Evolutionary conservation across 1,140 invertebrate species (phyloP).

Genomic region (Aphaenogaster ashmeadi): DNA sequence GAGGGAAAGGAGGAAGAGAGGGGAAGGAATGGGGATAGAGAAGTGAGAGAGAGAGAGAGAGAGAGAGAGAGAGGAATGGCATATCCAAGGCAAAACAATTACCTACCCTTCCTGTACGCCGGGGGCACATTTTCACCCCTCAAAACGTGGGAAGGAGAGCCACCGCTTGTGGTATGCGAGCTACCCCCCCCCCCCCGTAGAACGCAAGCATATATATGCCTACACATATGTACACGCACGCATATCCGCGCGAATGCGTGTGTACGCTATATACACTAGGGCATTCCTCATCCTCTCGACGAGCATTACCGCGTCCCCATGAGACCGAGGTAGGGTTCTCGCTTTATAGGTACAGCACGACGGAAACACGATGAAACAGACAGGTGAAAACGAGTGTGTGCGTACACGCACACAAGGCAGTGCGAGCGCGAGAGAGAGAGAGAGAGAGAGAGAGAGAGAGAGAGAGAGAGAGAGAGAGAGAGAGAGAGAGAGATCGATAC

Average conservation of each 20-base stretch:
- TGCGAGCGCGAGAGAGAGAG: neutral
- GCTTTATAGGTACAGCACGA: conserved; percentile 75
- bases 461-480: conserved; percentile 40
- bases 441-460: no score
- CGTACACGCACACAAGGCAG: conserved; percentile 60
- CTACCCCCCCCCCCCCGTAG: conserved; percentile 72
- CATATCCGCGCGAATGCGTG: neutral
- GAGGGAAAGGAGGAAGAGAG: conserved; percentile 19
- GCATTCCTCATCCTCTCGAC: conserved; percentile 75
- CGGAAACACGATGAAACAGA: conserved; percentile 75
- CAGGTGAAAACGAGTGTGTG: conserved; percentile 76
- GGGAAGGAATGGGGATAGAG: neutral
- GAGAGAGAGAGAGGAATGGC: conserved; percentile 42
- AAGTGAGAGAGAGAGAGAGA: conserved; percentile 48
- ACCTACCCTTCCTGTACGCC: conserved; percentile 77
- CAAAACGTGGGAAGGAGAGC: conserved; percentile 77
- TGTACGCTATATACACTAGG: conserved; percentile 57
- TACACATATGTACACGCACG: neutral
- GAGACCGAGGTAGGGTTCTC: conserved; percentile 73
- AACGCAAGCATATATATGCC: conserved; percentile 15
- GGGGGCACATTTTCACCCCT: conserved; percentile 79
- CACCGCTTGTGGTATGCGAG: conserved; percentile 78
- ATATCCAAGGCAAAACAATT: conserved; percentile 76
- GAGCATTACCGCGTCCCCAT: conserved; percentile 74
- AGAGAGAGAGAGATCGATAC: conserved; percentile 72